phyloP scores from a whole-genome alignment of 2,888 invertebrate genomes.

The Acronicta alni region DNA sequence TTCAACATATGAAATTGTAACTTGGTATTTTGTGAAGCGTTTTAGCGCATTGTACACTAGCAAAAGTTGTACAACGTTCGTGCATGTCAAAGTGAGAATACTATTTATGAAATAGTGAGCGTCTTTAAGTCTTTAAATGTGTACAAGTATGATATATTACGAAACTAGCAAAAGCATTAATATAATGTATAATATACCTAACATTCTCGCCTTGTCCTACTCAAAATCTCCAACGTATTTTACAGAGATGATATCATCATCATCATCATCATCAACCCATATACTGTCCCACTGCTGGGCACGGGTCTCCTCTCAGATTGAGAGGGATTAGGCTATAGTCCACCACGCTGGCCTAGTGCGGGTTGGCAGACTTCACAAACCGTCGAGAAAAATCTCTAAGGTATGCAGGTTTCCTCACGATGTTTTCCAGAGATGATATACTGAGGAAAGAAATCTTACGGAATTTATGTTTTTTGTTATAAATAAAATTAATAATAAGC shows the following conservation, averaged over 20 bases:
- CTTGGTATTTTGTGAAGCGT: constrained; percentile 19
- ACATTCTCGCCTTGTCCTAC: not conserved
- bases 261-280: too few relatives aligned
- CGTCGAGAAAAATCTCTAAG: too few relatives aligned
- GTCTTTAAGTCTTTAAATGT: constrained; percentile 50
- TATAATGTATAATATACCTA: not conserved
- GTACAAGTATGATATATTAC: constrained; percentile 51
- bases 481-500: too few relatives aligned
- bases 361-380: too few relatives aligned
- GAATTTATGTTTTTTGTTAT: too few relatives aligned
- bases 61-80: constrained; percentile 44
- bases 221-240: not conserved
- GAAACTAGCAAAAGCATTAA: constrained; percentile 26
- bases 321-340: too few relatives aligned
- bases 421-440: too few relatives aligned
- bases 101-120: constrained; percentile 64
- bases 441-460: too few relatives aligned
- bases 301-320: too few relatives aligned
- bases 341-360: too few relatives aligned
- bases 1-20: not conserved
- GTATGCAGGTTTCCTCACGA: too few relatives aligned
- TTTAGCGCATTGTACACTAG: constrained; percentile 29
- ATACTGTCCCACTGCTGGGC: too few relatives aligned
- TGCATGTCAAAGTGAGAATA: constrained; percentile 31
- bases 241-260: not conserved